phyloP scores from a whole-genome alignment of 92 coral and sea anemone genomes.

The Pocillopora grandis region DNA sequence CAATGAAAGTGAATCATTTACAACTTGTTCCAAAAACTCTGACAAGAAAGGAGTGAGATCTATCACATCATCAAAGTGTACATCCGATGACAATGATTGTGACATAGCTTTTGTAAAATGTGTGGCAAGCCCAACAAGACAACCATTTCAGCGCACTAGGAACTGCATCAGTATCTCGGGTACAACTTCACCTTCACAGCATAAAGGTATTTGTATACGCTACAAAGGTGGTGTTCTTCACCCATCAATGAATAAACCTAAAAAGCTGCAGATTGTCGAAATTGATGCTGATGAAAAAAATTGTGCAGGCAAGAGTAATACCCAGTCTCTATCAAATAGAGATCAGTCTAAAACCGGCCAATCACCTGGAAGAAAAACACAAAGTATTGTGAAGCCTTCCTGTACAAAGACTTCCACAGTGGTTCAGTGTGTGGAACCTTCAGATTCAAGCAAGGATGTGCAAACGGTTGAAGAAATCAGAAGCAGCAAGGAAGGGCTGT shows the following conservation, averaged over 20 bases:
- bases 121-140: slow-evolving; percentile 3
- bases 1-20: background rate
- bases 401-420: background rate
- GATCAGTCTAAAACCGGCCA: background rate
- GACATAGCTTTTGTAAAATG: slow-evolving; percentile 26
- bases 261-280: slow-evolving; percentile 19
- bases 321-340: background rate
- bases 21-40: background rate
- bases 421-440: background rate
- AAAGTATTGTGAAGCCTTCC: background rate
- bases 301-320: background rate
- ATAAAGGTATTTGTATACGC: slow-evolving; percentile 14
- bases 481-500: background rate
- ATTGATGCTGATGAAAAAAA: background rate
- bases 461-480: background rate
- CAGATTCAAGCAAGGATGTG: background rate
- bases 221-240: slow-evolving; percentile 26
- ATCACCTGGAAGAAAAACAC: background rate
- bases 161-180: background rate
- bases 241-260: slow-evolving; percentile 27
- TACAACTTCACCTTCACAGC: slow-evolving; percentile 1
- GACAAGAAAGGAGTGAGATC: background rate
- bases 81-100: background rate
- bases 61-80: background rate
- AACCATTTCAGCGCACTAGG: slow-evolving; percentile 6